These are phyloP conservation scores for Himalopsyche japonica DNA, from an alignment of 2,888 invertebrate species.

Conservation along the genomic window DNA sequence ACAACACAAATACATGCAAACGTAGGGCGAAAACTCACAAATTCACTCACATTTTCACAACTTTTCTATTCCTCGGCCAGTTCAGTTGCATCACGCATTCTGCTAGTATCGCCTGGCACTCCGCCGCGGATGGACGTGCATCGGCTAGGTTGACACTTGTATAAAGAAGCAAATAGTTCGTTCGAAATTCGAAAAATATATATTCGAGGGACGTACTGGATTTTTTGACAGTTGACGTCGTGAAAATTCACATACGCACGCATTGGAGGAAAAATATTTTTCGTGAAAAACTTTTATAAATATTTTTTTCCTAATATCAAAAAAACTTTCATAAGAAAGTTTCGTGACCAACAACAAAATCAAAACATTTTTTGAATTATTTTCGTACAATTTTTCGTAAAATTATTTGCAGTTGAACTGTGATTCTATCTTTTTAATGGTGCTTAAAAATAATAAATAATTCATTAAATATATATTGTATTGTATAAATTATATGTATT, in stretches of 20 bases:
- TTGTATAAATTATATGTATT: neutral
- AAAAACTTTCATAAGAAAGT: neutral
- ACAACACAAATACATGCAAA: neutral
- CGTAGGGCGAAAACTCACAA: conserved; percentile 1
- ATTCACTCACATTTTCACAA: conserved; percentile 1
- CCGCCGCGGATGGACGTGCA: conserved; percentile 20
- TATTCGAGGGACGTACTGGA: neutral
- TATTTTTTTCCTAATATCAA: neutral
- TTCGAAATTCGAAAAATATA: neutral
- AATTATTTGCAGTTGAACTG: neutral
- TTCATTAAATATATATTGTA: neutral
- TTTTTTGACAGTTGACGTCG: neutral
- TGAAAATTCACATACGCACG: neutral
- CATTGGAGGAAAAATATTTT: neutral
- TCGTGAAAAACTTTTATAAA: neutral
- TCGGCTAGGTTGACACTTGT: neutral
- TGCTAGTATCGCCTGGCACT: conserved; percentile 30
- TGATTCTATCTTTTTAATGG: neutral
- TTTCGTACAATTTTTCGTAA: neutral
- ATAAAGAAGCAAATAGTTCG: neutral
- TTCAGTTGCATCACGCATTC: conserved; percentile 32
- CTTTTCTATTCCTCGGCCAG: conserved; percentile 3
- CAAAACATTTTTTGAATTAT: neutral
- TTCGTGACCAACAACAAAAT: neutral
- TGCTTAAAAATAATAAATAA: neutral